Evolutionary conservation across 1,140 invertebrate species (phyloP).

Genomic region (Carposina sasakii): DNA sequence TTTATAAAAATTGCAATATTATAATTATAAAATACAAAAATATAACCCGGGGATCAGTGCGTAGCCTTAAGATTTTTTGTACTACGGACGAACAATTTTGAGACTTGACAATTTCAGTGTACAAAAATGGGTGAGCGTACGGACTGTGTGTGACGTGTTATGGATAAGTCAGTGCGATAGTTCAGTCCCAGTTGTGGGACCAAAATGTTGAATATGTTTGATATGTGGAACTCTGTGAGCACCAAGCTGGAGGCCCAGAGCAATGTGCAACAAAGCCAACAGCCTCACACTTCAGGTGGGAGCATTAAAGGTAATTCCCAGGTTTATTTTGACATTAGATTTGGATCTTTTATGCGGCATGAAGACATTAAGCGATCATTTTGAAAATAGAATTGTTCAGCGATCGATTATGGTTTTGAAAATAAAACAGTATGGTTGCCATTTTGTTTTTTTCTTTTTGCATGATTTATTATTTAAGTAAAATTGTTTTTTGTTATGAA

Average conservation of each 20-base stretch:
- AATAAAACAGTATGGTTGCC: no score
- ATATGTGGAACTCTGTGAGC: constrained; percentile 89
- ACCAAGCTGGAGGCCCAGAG: constrained; percentile 83
- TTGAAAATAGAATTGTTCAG: no score
- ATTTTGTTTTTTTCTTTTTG: no score
- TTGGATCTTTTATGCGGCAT: no score
- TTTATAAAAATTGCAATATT: constrained; percentile 15
- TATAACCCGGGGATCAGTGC: constrained; percentile 59
- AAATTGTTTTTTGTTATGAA: no score
- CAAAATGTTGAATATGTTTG: constrained; percentile 81
- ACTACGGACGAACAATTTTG: constrained; percentile 61
- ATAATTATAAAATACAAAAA: constrained; percentile 23
- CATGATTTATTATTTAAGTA: no score
- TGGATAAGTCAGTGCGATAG: constrained; percentile 34
- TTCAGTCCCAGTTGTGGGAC: constrained; percentile 37
- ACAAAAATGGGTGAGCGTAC: constrained; percentile 41
- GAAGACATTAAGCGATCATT: no score
- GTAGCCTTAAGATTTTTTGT: constrained; percentile 62
- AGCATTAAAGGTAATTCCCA: constrained; percentile 86
- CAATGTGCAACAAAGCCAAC: constrained; percentile 78
- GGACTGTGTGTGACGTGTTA: constrained; percentile 36
- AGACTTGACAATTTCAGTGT: constrained; percentile 46
- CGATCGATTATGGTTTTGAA: no score
- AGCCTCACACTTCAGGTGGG: constrained; percentile 84
- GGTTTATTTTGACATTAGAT: no score